Conservation (phyloP, 2,113 vertebrate species). For the Cryptotis parvus region DNA sequence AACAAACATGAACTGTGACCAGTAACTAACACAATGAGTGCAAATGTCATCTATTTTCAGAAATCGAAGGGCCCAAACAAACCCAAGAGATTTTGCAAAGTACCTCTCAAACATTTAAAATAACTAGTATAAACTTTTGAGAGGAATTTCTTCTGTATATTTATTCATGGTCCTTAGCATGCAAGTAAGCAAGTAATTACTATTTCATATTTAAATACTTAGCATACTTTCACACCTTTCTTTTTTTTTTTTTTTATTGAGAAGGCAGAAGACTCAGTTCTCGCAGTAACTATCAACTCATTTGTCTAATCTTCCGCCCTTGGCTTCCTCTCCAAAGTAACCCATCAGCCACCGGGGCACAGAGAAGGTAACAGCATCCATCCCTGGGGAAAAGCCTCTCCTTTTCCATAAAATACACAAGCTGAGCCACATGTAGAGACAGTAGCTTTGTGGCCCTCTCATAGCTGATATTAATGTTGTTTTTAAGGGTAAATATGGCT, state of each 20-base stretch:
- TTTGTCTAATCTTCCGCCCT: not conserved
- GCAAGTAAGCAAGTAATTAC: constrained; percentile 4
- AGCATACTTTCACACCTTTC: not conserved
- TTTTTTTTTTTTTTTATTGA: not conserved
- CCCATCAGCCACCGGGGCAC: not conserved
- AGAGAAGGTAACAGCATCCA: not conserved
- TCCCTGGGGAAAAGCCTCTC: not conserved
- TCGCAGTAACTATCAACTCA: not conserved
- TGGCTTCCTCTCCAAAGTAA: constrained; percentile 30
- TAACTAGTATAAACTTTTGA: constrained; percentile 33
- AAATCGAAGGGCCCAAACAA: constrained; percentile 64
- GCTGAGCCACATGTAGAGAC: not conserved
- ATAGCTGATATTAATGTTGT: not conserved
- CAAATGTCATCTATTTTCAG: constrained; percentile 72
- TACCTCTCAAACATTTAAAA: constrained; percentile 45
- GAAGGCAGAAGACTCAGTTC: constrained; percentile 28
- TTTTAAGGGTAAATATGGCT: not conserved
- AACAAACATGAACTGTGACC: constrained; percentile 51
- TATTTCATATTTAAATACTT: constrained; percentile 57
- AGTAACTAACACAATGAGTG: constrained; percentile 49
- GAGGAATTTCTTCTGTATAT: constrained; percentile 41
- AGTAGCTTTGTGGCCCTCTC: not conserved
- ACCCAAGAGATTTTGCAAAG: constrained; percentile 58
- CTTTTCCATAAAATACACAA: not conserved
- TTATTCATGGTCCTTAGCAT: constrained; percentile 36